Conservation (phyloP, 2,797 vertebrate species). For the Betta splendens region DNA sequence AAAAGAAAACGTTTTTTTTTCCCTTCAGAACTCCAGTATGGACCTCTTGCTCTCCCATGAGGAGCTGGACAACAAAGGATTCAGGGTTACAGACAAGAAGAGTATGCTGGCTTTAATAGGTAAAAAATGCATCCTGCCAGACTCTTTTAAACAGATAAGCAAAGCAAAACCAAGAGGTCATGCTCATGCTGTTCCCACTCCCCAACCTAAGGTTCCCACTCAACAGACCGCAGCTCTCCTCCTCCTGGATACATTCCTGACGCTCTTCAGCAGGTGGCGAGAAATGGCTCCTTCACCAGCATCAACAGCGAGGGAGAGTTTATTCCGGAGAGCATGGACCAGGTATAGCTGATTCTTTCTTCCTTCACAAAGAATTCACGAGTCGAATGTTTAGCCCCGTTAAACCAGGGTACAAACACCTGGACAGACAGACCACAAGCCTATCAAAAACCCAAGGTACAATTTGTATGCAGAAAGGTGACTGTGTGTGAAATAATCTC, state of each 20-base stretch:
- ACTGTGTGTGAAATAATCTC: too few relatives aligned
- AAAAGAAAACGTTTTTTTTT: background rate
- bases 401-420: constrained; percentile 1
- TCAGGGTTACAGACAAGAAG: constrained; percentile 87
- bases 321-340: constrained; percentile 99
- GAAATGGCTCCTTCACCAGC: constrained; percentile 98
- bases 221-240: constrained; percentile 94
- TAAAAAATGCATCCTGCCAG: constrained; percentile 53
- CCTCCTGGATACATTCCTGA: constrained; percentile 99
- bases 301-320: constrained; percentile 99
- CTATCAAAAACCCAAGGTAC: too few relatives aligned
- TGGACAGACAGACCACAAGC: too few relatives aligned
- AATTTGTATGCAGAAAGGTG: too few relatives aligned
- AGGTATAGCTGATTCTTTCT: constrained; percentile 69
- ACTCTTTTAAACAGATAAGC: too few relatives aligned
- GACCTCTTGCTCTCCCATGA: constrained; percentile 87
- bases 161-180: too few relatives aligned
- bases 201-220: constrained; percentile 82
- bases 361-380: too few relatives aligned
- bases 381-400: constrained; percentile 2
- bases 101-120: constrained; percentile 86
- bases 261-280: constrained; percentile 92
- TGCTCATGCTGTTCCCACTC: background rate
- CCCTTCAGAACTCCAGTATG: constrained; percentile 78
- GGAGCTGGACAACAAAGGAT: constrained; percentile 91